These are phyloP conservation scores for Bujurquina vittata DNA, from an alignment of 2,113 vertebrate species.

Conservation along the genomic window DNA sequence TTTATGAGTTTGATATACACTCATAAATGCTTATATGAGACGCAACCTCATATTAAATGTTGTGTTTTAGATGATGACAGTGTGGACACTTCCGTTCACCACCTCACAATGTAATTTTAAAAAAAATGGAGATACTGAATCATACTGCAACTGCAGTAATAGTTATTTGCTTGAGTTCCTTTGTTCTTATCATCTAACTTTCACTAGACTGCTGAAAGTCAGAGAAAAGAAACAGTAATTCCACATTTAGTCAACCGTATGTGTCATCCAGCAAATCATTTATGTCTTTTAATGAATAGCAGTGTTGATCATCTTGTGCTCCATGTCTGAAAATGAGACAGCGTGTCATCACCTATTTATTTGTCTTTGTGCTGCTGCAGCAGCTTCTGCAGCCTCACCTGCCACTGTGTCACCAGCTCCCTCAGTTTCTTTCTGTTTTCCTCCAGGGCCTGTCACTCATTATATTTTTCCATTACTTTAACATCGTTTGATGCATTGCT, in stretches of 20 bases:
- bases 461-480: conserved; percentile 1
- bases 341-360: background rate
- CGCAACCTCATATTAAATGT: no score
- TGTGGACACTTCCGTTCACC: no score
- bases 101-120: no score
- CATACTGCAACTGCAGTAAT: no score
- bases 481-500: background rate
- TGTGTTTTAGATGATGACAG: no score
- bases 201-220: background rate
- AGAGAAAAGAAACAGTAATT: background rate
- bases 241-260: background rate
- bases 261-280: background rate
- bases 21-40: no score
- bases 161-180: background rate
- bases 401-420: background rate
- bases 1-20: no score
- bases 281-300: background rate
- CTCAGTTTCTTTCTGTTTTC: background rate
- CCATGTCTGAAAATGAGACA: background rate
- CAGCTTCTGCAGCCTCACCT: background rate
- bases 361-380: background rate
- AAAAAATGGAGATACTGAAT: no score
- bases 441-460: background rate
- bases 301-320: background rate
- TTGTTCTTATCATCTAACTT: background rate